Base-by-base conservation (phyloP, 2,888 invertebrate genomes). In the Spisula solida region DNA sequence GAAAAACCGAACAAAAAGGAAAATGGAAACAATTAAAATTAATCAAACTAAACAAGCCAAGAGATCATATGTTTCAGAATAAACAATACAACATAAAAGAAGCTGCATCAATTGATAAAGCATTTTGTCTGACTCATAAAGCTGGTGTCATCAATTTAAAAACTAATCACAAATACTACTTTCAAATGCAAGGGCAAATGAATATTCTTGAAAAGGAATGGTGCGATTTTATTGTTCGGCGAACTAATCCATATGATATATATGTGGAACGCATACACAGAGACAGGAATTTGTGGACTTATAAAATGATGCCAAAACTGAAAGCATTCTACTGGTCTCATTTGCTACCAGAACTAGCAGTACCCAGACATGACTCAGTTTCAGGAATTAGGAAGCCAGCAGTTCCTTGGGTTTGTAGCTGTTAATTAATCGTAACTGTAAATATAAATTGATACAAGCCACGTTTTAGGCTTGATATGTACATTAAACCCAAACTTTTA, bases 221-320 rank as follows among this genome's bases (percentile, higher is more conserved):
- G 86, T 86, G 82, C 55, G 89, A 89, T 82, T 82, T 89, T 25
- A 48, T 87, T 60, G 1, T 84, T 2, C 29, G 87, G n/a, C 51
- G 87, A 20, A 87, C 87, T 20, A 83, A 89, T 51, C 89, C 86
- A 18, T 84, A 89, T 79, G 87, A 87, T 51, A 41, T 87, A 6
- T 80, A 66, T 66, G 56, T 90, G 29, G 60, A 87, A 79, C 81
- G 87, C 79, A 87, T 87, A 25, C 1, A 8, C 1, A 41, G 51
- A 29, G 70, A 87, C 48, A 25, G 20, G 18, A 16, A 79, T 1
- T 56, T 85, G 51, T 90, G 90, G 85, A 29, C 60, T 2, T n/a
- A 1, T 34, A 2, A 20, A 60, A 84, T 87, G 89, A 2, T 70
- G 1, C 70, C 70, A 10, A 70, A 70, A 16, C 31, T 70, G 31